Conservation (phyloP, 2,888 invertebrate species). For the Drosophila testacea region DNA sequence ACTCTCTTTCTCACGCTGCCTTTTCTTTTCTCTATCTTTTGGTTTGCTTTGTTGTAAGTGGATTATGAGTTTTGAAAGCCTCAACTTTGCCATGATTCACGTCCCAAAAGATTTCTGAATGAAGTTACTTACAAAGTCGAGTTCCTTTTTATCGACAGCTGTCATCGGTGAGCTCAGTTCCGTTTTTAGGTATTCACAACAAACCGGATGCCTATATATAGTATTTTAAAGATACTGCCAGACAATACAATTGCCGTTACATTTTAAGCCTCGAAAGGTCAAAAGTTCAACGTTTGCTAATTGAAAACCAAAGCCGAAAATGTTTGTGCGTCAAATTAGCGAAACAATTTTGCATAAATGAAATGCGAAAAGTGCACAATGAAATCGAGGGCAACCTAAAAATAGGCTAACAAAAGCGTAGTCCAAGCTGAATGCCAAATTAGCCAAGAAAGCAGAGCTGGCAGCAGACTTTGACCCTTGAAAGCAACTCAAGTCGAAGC, state of each 20-base stretch:
- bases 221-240: slow-evolving; percentile 6
- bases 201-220: slow-evolving; percentile 46
- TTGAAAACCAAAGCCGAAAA: slow-evolving; percentile 55
- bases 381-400: slow-evolving; percentile 24
- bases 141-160: slow-evolving; percentile 47
- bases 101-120: slow-evolving; percentile 17
- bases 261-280: slow-evolving; percentile 15
- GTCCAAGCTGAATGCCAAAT: slow-evolving; percentile 25
- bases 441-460: slow-evolving; percentile 12
- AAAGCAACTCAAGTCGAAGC: neutral
- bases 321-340: slow-evolving; percentile 48
- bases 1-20: neutral
- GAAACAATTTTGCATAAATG: slow-evolving; percentile 45
- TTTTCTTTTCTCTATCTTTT: slow-evolving; percentile 3
- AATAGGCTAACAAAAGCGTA: slow-evolving; percentile 47
- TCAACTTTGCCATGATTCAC: slow-evolving; percentile 37
- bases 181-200: slow-evolving; percentile 3
- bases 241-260: slow-evolving; percentile 14
- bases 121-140: slow-evolving; percentile 3
- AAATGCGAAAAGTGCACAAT: slow-evolving; percentile 42
- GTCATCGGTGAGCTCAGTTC: slow-evolving; percentile 38
- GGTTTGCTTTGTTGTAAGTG: slow-evolving; percentile 32
- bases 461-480: slow-evolving; percentile 32
- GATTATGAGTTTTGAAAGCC: slow-evolving; percentile 43
- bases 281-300: slow-evolving; percentile 42